Percentiles rank a stretch among this genome's conserved stretches.
These are phyloP conservation scores for Enteromius viviparus DNA, from an alignment of 2,797 vertebrate genomes.

Conservation along the genomic window DNA sequence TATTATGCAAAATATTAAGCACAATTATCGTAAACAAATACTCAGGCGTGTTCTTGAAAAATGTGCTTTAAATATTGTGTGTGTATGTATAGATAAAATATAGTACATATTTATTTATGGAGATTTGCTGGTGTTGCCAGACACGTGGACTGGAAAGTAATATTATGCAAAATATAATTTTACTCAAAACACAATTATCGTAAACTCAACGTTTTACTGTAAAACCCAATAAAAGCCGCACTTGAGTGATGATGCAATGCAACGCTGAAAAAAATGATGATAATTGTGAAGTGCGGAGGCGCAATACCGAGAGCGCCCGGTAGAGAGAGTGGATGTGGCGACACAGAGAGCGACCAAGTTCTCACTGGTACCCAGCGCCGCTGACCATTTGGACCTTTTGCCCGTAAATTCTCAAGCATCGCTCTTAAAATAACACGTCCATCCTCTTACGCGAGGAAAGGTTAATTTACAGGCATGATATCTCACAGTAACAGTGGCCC, in stretches of 20 bases:
- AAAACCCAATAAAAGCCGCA: neutral
- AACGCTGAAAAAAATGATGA: neutral
- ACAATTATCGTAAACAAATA: neutral
- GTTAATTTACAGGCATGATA: neutral
- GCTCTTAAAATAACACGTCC: neutral
- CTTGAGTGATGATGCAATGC: conserved; percentile 3
- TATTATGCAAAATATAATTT: neutral
- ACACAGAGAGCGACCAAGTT: neutral
- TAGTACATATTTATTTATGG: too few species aligned
- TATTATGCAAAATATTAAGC: conserved; percentile 4
- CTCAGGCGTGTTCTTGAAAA: too few species aligned
- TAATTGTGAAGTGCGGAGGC: conserved; percentile 3
- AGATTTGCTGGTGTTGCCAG: neutral
- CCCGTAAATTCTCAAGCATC: neutral
- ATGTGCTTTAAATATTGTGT: too few species aligned
- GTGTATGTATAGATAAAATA: too few species aligned
- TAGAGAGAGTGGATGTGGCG: conserved; percentile 44
- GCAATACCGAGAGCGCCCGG: neutral
- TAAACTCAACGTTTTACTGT: neutral
- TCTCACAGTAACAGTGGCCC: conserved; percentile 6
- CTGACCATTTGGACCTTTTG: conserved; percentile 4
- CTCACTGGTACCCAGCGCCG: conserved; percentile 24
- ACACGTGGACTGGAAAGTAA: neutral
- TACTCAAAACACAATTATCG: neutral
- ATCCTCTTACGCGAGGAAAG: neutral